Conservation (phyloP, 2,113 vertebrate species). For the Ceyx cyanopectus region DNA sequence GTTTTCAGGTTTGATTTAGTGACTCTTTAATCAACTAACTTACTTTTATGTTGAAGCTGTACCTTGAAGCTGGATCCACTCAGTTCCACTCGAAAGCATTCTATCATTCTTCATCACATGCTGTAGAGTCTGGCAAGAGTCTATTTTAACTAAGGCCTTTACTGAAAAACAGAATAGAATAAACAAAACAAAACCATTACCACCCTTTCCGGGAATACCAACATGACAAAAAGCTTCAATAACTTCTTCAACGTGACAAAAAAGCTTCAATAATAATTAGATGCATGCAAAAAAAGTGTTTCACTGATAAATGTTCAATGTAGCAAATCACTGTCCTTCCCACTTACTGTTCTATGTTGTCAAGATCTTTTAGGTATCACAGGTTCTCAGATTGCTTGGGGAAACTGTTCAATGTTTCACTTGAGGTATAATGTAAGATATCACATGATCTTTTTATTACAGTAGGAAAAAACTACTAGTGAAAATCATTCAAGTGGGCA, state of each 20-base stretch:
- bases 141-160: neutral
- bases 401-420: neutral
- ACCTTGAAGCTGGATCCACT: neutral
- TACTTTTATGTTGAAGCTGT: neutral
- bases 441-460: neutral
- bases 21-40: conserved; percentile 11
- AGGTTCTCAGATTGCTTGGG: neutral
- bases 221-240: neutral
- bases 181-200: neutral
- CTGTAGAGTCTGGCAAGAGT: neutral
- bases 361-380: neutral
- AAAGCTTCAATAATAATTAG: neutral
- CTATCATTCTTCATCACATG: neutral
- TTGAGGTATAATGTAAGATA: neutral
- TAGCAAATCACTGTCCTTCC: neutral
- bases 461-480: neutral
- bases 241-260: neutral
- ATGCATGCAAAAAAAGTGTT: too few relatives aligned
- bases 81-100: neutral
- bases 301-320: neutral
- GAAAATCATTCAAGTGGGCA: neutral
- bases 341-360: neutral
- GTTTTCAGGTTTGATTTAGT: conserved; percentile 9
- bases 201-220: neutral
- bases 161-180: neutral